Conservation (phyloP, 2,888 invertebrate genomes). For the Panorpa germanica region DNA sequence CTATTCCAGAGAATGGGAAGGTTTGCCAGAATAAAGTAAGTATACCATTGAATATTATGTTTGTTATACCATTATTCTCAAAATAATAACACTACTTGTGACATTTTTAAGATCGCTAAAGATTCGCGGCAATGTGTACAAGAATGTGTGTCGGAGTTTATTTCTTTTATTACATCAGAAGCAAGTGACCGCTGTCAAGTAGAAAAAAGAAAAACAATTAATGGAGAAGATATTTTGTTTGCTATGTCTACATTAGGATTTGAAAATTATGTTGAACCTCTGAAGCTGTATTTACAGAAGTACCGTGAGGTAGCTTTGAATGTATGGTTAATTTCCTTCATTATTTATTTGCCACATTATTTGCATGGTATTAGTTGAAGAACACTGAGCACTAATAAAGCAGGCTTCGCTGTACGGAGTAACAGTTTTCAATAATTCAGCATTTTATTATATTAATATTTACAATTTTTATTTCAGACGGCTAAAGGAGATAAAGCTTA, state of each 20-base stretch:
- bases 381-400: too few relatives aligned
- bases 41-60: conserved; percentile 1
- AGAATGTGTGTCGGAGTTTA: conserved; percentile 98
- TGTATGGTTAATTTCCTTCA: too few relatives aligned
- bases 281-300: conserved; percentile 87
- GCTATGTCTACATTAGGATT: conserved; percentile 93
- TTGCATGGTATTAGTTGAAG: too few relatives aligned
- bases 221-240: conserved; percentile 94
- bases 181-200: conserved; percentile 94
- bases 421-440: too few relatives aligned
- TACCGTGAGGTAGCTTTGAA: too few relatives aligned
- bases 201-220: conserved; percentile 97
- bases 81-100: too few relatives aligned
- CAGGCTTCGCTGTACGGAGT: too few relatives aligned
- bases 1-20: conserved; percentile 92
- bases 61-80: too few relatives aligned
- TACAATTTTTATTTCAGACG: too few relatives aligned
- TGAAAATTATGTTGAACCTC: conserved; percentile 92
- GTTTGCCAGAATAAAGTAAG: conserved; percentile 23
- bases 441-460: too few relatives aligned
- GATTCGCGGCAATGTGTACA: conserved; percentile 98
- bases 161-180: conserved; percentile 97
- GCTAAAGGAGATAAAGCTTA: too few relatives aligned
- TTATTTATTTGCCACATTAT: too few relatives aligned
- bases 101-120: conserved; percentile 71